phyloP scores from a whole-genome alignment of 2,888 invertebrate genomes.

The Caenorhabditis plicata region DNA sequence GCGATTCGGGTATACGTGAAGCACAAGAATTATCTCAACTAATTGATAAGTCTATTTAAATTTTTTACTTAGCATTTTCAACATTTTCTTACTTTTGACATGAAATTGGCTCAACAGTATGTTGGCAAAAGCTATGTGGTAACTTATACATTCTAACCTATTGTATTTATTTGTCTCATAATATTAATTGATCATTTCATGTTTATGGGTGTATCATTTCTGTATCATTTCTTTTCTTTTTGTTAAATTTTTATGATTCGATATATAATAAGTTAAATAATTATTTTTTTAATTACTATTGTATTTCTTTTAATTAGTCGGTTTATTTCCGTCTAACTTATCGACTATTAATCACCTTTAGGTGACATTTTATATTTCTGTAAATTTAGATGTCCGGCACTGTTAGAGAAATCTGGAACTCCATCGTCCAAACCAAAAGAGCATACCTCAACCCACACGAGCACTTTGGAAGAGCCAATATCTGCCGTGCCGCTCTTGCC shows the following conservation, averaged over 20 bases:
- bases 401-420: slow-evolving; percentile 55
- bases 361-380: no score
- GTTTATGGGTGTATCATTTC: slow-evolving; percentile 11
- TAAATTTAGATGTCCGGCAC: slow-evolving; percentile 52
- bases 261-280: slow-evolving; percentile 12
- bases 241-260: slow-evolving; percentile 5
- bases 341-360: no score
- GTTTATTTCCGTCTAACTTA: neutral
- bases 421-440: slow-evolving; percentile 53
- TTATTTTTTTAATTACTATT: neutral
- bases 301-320: neutral
- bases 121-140: no score
- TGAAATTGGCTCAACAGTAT: no score
- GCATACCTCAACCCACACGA: slow-evolving; percentile 60
- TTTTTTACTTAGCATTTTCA: slow-evolving; percentile 8
- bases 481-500: slow-evolving; percentile 57
- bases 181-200: no score
- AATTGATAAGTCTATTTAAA: slow-evolving; percentile 18
- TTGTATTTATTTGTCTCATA: no score
- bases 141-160: no score
- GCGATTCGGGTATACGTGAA: slow-evolving; percentile 17
- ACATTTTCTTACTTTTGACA: no score
- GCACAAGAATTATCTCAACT: slow-evolving; percentile 16
- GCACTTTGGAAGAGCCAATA: slow-evolving; percentile 62
- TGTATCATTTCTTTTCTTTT: slow-evolving; percentile 16